Evolutionary conservation across 2,113 vertebrate genomes (phyloP).

Genomic region (Sterrhoptilus dennistouni): DNA sequence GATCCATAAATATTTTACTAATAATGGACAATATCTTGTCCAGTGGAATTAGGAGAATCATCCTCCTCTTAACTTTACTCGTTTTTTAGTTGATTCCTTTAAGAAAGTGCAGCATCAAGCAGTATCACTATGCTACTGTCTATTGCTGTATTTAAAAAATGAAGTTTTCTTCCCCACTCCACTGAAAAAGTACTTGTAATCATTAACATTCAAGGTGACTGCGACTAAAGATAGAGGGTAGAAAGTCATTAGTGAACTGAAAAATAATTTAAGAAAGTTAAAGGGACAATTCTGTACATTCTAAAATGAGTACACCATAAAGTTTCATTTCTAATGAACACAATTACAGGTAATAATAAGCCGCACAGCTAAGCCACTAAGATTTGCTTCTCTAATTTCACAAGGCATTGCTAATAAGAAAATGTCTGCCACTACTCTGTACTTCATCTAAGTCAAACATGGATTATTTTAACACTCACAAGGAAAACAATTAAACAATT

Average conservation of each 20-base stretch:
- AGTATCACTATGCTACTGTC: neutral
- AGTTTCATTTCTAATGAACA: neutral
- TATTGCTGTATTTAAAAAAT: neutral
- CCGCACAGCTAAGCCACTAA: neutral
- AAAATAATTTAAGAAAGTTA: neutral
- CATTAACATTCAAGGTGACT: neutral
- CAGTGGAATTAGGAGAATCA: neutral
- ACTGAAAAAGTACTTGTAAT: neutral
- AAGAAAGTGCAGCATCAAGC: neutral
- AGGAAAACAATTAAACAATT: neutral
- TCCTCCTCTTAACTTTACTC: neutral
- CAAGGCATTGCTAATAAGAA: neutral
- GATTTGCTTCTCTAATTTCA: neutral
- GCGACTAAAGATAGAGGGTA: neutral
- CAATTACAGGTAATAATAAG: neutral
- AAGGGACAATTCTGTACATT: neutral
- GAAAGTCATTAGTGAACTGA: neutral
- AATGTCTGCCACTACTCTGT: neutral
- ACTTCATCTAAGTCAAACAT: neutral
- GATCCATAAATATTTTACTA: neutral
- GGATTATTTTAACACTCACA: neutral
- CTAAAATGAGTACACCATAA: neutral
- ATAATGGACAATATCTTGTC: neutral
- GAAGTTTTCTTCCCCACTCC: neutral
- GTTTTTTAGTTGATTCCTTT: neutral